Evolutionary conservation across 2,888 invertebrate species (phyloP).

Genomic region (Eristalis pertinax): DNA sequence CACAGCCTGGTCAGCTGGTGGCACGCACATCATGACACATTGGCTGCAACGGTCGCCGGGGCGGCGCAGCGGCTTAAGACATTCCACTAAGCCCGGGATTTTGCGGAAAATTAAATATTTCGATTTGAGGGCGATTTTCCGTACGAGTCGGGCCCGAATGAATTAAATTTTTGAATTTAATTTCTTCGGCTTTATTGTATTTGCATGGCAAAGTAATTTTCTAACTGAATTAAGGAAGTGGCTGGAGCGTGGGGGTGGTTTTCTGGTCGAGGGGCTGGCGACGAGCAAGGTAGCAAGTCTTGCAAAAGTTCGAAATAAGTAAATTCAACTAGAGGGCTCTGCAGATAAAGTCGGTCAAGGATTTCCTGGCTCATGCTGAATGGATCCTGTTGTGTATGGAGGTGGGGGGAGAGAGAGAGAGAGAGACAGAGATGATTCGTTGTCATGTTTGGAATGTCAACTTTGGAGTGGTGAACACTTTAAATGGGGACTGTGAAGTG

Average conservation of each 20-base stretch:
- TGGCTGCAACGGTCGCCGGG: neutral
- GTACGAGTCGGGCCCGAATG: neutral
- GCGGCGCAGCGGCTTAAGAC: constrained; percentile 11
- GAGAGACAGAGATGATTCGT: neutral
- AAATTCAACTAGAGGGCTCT: neutral
- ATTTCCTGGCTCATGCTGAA: neutral
- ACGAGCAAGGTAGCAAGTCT: neutral
- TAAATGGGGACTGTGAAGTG: neutral
- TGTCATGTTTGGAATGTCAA: neutral
- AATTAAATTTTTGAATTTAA: constrained; percentile 22
- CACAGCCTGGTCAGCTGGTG: neutral
- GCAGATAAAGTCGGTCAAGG: neutral
- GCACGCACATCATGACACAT: constrained; percentile 11
- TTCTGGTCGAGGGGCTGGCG: neutral
- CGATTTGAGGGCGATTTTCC: constrained; percentile 7
- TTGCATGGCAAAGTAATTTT: constrained; percentile 30
- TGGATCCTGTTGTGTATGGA: neutral
- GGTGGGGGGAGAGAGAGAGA: too few relatives aligned
- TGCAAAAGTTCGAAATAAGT: constrained; percentile 3
- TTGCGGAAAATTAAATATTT: constrained; percentile 18
- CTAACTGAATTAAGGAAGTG: constrained; percentile 24
- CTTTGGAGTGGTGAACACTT: neutral
- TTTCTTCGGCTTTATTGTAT: constrained; percentile 25
- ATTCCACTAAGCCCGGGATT: neutral
- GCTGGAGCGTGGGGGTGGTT: too few relatives aligned